Evolutionary conservation across 2,888 invertebrate species (phyloP), one percentile per base, ranked within the genome.

Genomic region (Yponomeuta sedellus): DNA sequence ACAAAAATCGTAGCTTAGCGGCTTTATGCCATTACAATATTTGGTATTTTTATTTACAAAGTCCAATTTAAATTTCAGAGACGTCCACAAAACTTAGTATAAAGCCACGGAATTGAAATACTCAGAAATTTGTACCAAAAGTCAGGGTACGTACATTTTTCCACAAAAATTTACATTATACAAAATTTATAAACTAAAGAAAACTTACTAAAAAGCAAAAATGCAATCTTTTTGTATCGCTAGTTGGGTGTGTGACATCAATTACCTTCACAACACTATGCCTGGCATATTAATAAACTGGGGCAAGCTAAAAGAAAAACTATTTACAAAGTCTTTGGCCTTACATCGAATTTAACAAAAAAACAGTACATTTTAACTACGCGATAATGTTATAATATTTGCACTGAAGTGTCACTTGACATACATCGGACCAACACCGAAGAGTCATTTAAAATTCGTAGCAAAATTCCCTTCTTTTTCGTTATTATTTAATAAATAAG

Each of bases 311-410:
- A 69, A 69, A 70, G 69, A 66, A 75, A 75, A 73, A 73, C 71
- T 89, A 89, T 90, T 72, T 89, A 90, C 89, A 90, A 74, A 86
- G 89, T 90, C 90, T 90, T 89, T 88, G 90, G 90, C 89, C 89
- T 88, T 82, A 86, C 81, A 77, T 83, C 79, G 81, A 86, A 82
- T 74, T 52, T 77, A 79, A 84, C 79, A 77, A 71, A 75, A n/a
- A 52, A 52, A 78, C 74, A 74, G 61, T 69, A 68, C 74, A 70
- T 71, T 77, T 34, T 77, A 81, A 76, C 83, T 82, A 82, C 76
- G 72, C 73, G 73, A 71, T 76, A 74, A 76, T 77, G 8, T 34
- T 34, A 52, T 4, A 52, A 52, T 52, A 77, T 78, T 81, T 77
- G 80, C 83, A 82, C 83, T 79, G 78, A 76, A 73, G 44, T 75